Evolutionary conservation across 2,797 vertebrate species (phyloP), one percentile per base, ranked within the genome.

Genomic region (Schizothorax lantsangensis): DNA sequence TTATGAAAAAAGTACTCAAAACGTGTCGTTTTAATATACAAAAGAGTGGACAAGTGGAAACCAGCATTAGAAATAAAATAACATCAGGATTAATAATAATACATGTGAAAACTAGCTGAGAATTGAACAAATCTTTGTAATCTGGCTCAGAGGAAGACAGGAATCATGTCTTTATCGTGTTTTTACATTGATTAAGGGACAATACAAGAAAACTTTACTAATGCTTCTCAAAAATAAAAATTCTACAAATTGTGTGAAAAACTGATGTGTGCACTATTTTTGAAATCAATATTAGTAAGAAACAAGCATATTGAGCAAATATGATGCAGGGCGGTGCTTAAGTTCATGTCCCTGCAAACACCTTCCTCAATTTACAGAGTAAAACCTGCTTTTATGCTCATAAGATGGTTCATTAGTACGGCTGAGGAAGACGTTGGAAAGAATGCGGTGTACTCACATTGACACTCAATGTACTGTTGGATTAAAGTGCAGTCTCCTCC

Each of bases 391-490:
- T 69, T 38, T 21, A 23, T 15, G 49, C 64, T 83, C 64, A 79
- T 75, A 57, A 81, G 47, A 69, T 33, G 12, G 83, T 84, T 86
- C 38, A 86, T 91, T 78, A 87, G 85, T 78, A 80, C 64, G 71
- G 38, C n/a, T 83, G 59, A 57, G 85, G 75, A 88, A 84, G 84
- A 86, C 89, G 95, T 95, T 93, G 94, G 93, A 92, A 95, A 92
- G 94, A 95, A 96, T 89, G 89, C 93, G 92, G 92, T 95, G 96
- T 98, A 98, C 97, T 99, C 97, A 99, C 97, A 96, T 95, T 96
- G 97, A 96, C 97, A 97, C 90, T 97, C 96, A 96, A 98, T 97
- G 95, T 98, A 97, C 89, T 99, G 97, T 95, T 97, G 97, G 94
- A 97, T 97, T 97, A 97, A 96, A 96, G 97, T 97, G 91, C 97